Evolutionary conservation across 2,888 invertebrate species (phyloP).

Genomic region (Lithosia quadra): DNA sequence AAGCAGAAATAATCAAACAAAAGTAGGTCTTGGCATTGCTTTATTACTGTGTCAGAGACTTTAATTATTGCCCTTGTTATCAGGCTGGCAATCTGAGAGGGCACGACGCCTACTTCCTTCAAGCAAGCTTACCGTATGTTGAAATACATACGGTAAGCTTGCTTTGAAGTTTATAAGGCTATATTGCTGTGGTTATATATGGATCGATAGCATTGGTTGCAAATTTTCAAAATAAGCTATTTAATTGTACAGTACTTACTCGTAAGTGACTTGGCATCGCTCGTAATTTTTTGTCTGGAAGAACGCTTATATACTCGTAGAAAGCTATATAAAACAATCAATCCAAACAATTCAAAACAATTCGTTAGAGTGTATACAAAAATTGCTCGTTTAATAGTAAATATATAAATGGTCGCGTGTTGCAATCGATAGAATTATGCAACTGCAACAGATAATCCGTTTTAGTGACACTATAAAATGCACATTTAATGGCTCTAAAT

Average conservation of each 20-base stretch:
- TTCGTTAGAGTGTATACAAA: not conserved
- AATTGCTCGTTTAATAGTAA: not conserved
- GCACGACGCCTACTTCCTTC: slow-evolving; percentile 68
- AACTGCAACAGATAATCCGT: slow-evolving; percentile 42
- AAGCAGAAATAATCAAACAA: slow-evolving; percentile 46
- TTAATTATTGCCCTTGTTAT: slow-evolving; percentile 68
- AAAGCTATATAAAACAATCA: not conserved
- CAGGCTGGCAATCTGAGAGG: slow-evolving; percentile 58
- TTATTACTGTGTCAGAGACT: slow-evolving; percentile 67
- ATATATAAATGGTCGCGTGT: not conserved
- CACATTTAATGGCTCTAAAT: slow-evolving; percentile 37
- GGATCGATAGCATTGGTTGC: not conserved
- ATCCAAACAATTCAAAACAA: too few species aligned
- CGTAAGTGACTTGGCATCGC: too few species aligned
- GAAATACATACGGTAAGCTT: too few species aligned
- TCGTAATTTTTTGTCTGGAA: too few species aligned
- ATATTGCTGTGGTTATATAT: slow-evolving; percentile 30
- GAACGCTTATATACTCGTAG: too few species aligned
- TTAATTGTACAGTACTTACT: not conserved
- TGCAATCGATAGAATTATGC: slow-evolving; percentile 25
- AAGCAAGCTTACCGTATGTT: slow-evolving; percentile 61
- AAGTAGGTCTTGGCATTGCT: slow-evolving; percentile 50
- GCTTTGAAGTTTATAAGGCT: slow-evolving; percentile 45
- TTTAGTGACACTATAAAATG: slow-evolving; percentile 38
- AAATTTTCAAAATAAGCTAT: not conserved